Percentiles rank a stretch among this genome's conserved stretches.
These are phyloP conservation scores for Patella pellucida DNA, from an alignment of 2,888 invertebrate species.

Conservation along the genomic window DNA sequence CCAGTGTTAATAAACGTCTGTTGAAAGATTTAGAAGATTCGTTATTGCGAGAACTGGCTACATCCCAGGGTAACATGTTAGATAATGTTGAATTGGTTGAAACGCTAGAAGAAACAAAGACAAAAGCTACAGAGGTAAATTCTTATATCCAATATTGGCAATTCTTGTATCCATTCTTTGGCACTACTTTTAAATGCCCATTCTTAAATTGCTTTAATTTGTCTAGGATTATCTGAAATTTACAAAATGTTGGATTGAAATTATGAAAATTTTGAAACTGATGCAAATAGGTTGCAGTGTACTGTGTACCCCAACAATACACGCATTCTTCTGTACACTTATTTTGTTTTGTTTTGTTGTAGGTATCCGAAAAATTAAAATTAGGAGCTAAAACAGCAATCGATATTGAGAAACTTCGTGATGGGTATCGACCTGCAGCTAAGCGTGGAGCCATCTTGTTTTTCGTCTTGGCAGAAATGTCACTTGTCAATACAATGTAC, in stretches of 20 bases:
- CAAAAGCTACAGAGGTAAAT: slow-evolving; percentile 84
- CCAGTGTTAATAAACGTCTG: slow-evolving; percentile 85
- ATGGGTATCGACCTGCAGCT: slow-evolving; percentile 88
- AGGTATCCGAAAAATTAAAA: slow-evolving; percentile 82
- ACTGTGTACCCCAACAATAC: neutral
- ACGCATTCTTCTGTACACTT: too few relatives aligned
- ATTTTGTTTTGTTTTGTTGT: slow-evolving; percentile 14
- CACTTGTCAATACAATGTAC: slow-evolving; percentile 90
- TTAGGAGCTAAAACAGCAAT: slow-evolving; percentile 82
- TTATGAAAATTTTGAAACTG: too few relatives aligned
- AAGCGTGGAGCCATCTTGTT: slow-evolving; percentile 90
- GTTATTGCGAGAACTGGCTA: slow-evolving; percentile 85
- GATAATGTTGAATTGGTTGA: slow-evolving; percentile 89
- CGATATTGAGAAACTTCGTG: slow-evolving; percentile 86
- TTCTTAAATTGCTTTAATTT: too few relatives aligned
- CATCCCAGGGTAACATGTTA: slow-evolving; percentile 91
- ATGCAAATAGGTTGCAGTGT: neutral
- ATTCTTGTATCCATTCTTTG: too few relatives aligned
- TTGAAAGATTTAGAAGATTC: slow-evolving; percentile 89
- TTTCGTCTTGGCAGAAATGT: slow-evolving; percentile 92
- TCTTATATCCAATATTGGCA: neutral
- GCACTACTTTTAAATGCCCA: too few relatives aligned
- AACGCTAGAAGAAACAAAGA: slow-evolving; percentile 90
- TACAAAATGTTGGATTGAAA: too few relatives aligned
- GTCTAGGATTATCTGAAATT: too few relatives aligned